Conservation (phyloP, 2,113 vertebrate genomes). For the Protomyctophum bolini region DNA sequence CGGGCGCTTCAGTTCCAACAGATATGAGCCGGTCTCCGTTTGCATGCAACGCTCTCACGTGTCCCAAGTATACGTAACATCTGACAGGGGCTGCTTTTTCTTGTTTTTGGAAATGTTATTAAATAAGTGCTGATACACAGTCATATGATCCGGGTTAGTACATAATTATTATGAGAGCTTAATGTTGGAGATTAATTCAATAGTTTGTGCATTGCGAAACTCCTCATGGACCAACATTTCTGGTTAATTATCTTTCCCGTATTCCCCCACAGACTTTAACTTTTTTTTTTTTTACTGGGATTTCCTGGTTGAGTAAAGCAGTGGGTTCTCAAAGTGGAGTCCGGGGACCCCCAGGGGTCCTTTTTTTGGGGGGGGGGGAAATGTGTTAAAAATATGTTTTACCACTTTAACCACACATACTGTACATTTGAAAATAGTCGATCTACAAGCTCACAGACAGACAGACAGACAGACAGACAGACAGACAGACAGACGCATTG, state of each 20-base stretch:
- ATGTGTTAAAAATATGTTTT: no score
- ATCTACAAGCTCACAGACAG: no score
- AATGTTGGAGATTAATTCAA: constrained; percentile 3
- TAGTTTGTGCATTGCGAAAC: neutral
- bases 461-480: constrained; percentile 29
- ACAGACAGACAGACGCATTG: constrained; percentile 32
- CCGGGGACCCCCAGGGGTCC: no score
- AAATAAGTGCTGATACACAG: neutral
- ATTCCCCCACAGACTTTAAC: neutral
- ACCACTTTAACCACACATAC: no score
- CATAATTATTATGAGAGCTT: neutral
- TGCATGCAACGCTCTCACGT: constrained; percentile 14
- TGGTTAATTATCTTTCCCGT: neutral
- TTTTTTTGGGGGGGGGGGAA: no score
- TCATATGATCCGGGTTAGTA: neutral
- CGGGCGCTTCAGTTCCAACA: constrained; percentile 61
- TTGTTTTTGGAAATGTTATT: neutral
- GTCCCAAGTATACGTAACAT: neutral
- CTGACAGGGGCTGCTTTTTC: neutral
- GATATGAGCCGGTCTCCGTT: constrained; percentile 56
- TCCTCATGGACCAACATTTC: neutral
- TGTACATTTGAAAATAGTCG: no score
- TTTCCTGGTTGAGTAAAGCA: no score
- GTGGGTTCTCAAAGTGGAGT: no score
- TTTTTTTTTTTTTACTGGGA: no score